Percentiles rank a stretch among this genome's conserved stretches.
phyloP scores from a whole-genome alignment of 2,797 vertebrate species.

The Vireo griseus region DNA sequence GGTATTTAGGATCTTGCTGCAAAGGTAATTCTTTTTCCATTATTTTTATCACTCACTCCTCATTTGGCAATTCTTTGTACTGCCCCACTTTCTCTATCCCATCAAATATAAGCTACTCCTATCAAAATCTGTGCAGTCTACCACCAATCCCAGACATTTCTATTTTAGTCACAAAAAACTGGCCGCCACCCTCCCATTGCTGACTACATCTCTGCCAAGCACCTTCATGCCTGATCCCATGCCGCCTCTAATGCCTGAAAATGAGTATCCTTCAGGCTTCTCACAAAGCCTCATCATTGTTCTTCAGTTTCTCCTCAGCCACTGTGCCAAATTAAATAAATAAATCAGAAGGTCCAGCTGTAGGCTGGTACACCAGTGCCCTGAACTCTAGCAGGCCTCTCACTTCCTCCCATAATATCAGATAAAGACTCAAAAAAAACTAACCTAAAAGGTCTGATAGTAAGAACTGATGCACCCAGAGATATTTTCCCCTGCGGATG shows the following conservation, averaged over 20 bases:
- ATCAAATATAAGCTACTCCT: background rate
- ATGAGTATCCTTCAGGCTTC: background rate
- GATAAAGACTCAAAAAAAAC: background rate
- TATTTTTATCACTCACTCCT: constrained; percentile 27
- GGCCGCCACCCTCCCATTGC: background rate
- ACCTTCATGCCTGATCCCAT: background rate
- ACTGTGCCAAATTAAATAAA: background rate
- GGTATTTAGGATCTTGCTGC: background rate
- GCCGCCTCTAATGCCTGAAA: background rate
- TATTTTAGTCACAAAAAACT: constrained; percentile 41
- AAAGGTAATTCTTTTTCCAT: constrained; percentile 13
- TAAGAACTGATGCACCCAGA: background rate
- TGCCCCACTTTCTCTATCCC: constrained; percentile 31
- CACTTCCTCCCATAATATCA: background rate
- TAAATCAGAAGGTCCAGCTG: constrained; percentile 1
- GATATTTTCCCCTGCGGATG: background rate
- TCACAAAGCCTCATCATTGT: background rate
- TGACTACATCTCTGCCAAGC: constrained; percentile 7
- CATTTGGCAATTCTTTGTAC: background rate
- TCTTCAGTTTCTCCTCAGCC: background rate
- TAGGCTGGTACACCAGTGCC: background rate
- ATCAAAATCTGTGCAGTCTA: constrained; percentile 24
- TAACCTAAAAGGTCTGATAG: background rate
- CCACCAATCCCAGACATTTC: constrained; percentile 29
- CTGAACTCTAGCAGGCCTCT: background rate